Percentiles rank a stretch among this genome's conserved stretches.
Conservation (phyloP, 2,888 invertebrate genomes). For the Hemaris fuciformis region DNA sequence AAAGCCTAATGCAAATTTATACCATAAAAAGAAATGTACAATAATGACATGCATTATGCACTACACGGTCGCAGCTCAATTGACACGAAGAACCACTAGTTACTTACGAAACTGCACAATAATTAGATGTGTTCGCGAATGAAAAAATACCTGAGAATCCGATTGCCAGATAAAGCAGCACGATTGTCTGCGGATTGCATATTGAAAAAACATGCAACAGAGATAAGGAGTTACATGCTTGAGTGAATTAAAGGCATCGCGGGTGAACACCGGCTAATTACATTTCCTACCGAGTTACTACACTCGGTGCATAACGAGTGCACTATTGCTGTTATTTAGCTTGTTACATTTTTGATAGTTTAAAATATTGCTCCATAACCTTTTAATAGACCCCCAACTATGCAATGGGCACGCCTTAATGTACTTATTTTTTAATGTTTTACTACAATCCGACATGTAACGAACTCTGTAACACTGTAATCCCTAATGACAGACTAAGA, state of each 20-base stretch:
- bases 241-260: constrained; percentile 71
- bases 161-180: constrained; percentile 71
- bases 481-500: not conserved
- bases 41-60: constrained; percentile 5
- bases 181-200: constrained; percentile 78
- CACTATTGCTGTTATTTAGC: constrained; percentile 27
- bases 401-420: not conserved
- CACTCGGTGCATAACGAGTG: constrained; percentile 46
- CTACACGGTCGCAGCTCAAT: constrained; percentile 45
- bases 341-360: constrained; percentile 35
- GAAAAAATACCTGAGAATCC: constrained; percentile 78
- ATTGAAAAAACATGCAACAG: constrained; percentile 81
- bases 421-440: not conserved
- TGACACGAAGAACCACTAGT: constrained; percentile 66
- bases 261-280: constrained; percentile 69
- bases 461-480: too few relatives aligned
- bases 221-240: constrained; percentile 78
- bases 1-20: not conserved
- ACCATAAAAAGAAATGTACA: not conserved
- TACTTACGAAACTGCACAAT: constrained; percentile 72
- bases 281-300: constrained; percentile 77
- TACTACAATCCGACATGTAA: too few relatives aligned
- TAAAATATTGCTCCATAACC: constrained; percentile 21
- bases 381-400: not conserved
- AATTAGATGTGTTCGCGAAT: constrained; percentile 73